Base-by-base conservation (phyloP, 1,140 invertebrate genomes). In the Metaphire vulgaris region DNA sequence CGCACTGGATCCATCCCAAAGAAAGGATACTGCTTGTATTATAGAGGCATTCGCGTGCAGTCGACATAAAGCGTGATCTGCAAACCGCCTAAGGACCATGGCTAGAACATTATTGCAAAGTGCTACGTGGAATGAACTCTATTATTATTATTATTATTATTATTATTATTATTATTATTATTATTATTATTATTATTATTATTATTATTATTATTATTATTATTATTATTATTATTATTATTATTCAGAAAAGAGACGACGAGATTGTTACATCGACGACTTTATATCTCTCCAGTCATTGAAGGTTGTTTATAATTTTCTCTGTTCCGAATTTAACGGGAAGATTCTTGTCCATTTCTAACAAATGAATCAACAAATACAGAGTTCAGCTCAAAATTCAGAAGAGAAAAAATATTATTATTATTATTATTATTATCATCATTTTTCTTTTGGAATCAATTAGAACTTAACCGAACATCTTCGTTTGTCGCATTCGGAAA, bases 201-300 rank as follows among this genome's bases (percentile, higher is more conserved):
- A n/a, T n/a, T 15, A 15, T n/a, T 14, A n/a, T 15, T 65, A n/a
- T 65, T n/a, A n/a, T 14, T 65, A n/a, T 65, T 65, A 65, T 65
- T 65, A 65, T 65, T 65, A 65, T 65, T 65, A 65, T 65, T 65
- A 65, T 65, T 15, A 15, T n/a, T n/a, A n/a, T n/a, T n/a, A n/a
- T n/a, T n/a, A n/a, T n/a, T n/a, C n/a, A n/a, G n/a, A n/a, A n/a
- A 15, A 65, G 14, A n/a, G n/a, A n/a, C n/a, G n/a, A n/a, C n/a
- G n/a, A n/a, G n/a, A n/a, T n/a, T n/a, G n/a, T n/a, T n/a, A n/a
- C n/a, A n/a, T n/a, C n/a, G n/a, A n/a, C n/a, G n/a, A n/a, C n/a
- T n/a, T n/a, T n/a, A n/a, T n/a, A n/a, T n/a, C n/a, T n/a, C n/a
- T n/a, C n/a, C n/a, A n/a, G n/a, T n/a, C n/a, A n/a, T n/a, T n/a